A percentile compares a stretch with the other conserved stretches of the same genome.
Conservation (phyloP, 2,797 vertebrate species). For the Falco concolor region DNA sequence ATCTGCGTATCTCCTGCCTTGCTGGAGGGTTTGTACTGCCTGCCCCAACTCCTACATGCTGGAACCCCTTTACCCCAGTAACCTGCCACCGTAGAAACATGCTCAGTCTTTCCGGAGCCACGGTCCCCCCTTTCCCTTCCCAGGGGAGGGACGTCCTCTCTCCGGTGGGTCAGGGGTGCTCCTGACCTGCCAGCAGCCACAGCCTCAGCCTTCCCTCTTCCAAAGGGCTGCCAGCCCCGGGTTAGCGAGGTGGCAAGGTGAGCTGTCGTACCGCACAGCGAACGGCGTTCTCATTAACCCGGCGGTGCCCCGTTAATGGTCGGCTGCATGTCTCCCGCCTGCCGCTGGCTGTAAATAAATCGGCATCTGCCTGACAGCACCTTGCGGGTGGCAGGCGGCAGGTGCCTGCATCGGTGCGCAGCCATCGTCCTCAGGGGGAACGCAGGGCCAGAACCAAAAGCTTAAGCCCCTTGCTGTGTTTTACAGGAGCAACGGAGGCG, state of each 20-base stretch:
- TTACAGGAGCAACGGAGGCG: neutral
- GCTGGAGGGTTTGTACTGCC: neutral
- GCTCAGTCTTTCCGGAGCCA: neutral
- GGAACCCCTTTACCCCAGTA: neutral
- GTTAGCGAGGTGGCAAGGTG: neutral
- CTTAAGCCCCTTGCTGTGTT: neutral
- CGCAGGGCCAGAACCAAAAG: neutral
- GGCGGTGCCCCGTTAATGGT: rapidly evolving
- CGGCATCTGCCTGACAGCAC: neutral
- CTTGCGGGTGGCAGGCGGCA: neutral
- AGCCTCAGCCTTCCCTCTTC: neutral
- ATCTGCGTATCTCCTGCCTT: rapidly evolving
- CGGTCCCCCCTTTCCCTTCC: neutral
- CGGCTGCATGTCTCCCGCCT: neutral
- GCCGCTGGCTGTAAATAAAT: too few species aligned
- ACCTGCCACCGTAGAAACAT: neutral
- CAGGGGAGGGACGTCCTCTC: neutral
- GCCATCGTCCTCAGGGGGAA: neutral
- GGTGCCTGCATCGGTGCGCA: neutral
- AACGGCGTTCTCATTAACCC: neutral
- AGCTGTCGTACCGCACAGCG: neutral
- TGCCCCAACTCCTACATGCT: neutral
- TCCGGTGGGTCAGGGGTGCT: neutral
- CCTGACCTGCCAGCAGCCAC: neutral
- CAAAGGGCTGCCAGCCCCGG: too few species aligned